Evolutionary conservation across 1,140 invertebrate species (phyloP).

Genomic region (Zaprionus kolodkinae): DNA sequence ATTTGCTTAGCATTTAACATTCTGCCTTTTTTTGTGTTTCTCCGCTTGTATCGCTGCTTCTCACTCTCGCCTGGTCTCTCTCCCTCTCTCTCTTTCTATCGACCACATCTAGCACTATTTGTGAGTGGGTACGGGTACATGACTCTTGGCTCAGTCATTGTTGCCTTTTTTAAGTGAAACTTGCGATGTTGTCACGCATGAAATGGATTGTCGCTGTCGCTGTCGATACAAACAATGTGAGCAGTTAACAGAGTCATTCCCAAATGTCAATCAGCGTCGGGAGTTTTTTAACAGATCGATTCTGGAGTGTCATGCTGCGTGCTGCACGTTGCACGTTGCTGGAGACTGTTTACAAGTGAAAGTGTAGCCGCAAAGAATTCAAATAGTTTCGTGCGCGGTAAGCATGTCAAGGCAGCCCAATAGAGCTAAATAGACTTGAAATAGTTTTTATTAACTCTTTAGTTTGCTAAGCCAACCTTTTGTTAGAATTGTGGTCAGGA

Average conservation of each 20-base stretch:
- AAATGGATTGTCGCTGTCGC: conserved; percentile 64
- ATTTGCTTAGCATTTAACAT: conserved; percentile 73
- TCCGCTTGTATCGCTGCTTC: background rate
- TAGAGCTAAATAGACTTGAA: too few relatives aligned
- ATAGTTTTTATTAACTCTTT: too few relatives aligned
- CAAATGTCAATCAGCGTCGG: conserved; percentile 36
- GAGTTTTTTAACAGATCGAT: conserved; percentile 39
- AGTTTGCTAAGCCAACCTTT: too few relatives aligned
- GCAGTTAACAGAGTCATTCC: conserved; percentile 49
- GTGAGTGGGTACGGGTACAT: conserved; percentile 32
- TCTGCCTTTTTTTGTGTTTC: conserved; percentile 40
- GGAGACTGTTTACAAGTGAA: conserved; percentile 32
- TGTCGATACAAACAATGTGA: conserved; percentile 48
- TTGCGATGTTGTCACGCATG: conserved; percentile 68
- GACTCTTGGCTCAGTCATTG: conserved; percentile 33
- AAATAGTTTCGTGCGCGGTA: background rate
- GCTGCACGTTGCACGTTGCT: conserved; percentile 9
- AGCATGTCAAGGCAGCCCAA: too few relatives aligned
- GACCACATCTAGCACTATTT: conserved; percentile 35
- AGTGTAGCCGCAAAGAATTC: conserved; percentile 21
- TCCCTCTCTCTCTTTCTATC: background rate
- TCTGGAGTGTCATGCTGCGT: conserved; percentile 43
- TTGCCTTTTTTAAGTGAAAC: conserved; percentile 71
- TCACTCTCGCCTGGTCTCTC: background rate
- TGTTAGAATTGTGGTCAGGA: too few relatives aligned